A percentile compares a stretch with the other conserved stretches of the same genome.
These are phyloP conservation scores for Zeus faber DNA, from an alignment of 2,113 vertebrate genomes.

Conservation along the genomic window DNA sequence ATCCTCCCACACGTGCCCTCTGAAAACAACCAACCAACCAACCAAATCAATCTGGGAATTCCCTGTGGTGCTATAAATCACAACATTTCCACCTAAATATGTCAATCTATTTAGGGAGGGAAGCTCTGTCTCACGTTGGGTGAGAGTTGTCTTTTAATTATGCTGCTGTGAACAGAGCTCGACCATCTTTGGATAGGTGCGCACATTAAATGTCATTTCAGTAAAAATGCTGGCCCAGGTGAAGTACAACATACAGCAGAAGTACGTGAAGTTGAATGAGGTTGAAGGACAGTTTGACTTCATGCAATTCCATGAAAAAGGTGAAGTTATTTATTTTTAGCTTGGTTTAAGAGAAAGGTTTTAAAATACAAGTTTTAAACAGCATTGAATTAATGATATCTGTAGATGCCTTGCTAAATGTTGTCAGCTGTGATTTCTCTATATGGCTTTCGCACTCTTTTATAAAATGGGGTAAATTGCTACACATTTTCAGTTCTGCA, in stretches of 20 bases:
- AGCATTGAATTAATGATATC: no score
- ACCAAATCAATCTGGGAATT: constrained; percentile 12
- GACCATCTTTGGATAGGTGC: no score
- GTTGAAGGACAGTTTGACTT: constrained; percentile 14
- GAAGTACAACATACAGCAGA: constrained; percentile 17
- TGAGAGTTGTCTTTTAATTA: no score
- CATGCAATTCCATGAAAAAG: constrained; percentile 12
- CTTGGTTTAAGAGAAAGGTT: background rate
- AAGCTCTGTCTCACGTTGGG: no score
- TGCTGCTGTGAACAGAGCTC: no score
- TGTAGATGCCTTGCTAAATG: no score
- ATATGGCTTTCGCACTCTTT: no score
- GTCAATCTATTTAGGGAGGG: background rate
- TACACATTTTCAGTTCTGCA: no score
- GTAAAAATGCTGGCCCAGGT: constrained; percentile 17
- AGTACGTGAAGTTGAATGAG: constrained; percentile 15
- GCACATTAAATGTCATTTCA: no score
- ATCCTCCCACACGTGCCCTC: constrained; percentile 40
- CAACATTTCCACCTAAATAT: background rate
- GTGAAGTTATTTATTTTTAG: background rate
- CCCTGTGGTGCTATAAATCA: background rate
- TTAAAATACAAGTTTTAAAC: background rate
- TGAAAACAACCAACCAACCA: constrained; percentile 16
- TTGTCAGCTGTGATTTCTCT: no score
- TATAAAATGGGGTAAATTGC: no score